Evolutionary conservation across 2,888 invertebrate species (phyloP), one percentile per base, ranked within the genome.

Genomic region (Pilophorus perplexus): DNA sequence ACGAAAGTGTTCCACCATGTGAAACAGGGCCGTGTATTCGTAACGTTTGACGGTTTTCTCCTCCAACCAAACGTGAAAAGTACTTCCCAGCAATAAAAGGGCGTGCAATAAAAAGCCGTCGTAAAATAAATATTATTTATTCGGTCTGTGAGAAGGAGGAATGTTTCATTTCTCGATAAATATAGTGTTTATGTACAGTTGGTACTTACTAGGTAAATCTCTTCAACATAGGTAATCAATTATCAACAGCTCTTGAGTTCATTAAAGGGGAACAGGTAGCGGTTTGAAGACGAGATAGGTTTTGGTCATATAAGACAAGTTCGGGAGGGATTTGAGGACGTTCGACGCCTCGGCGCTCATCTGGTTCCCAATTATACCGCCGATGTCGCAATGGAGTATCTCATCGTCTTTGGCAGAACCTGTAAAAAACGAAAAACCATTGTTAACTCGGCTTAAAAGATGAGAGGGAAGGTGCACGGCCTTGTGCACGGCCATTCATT

Each of bases 221-320:
- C 52, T 28, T 52, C 16, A 28, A 14, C 28, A 16, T 22, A 18
- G 22, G 18, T 44, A 59, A 59, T 42, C 22, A 42, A 42, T 59
- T 23, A 25, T 10, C n/a, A 28, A n/a, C 4, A 25, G 14, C 4
- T 18, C 27, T 16, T 42, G 25, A 59, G 10, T 59, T 22, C n/a
- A n/a, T n/a, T n/a, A n/a, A n/a, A n/a, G n/a, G 6, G 59, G 12
- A 14, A 25, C 10, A 16, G 64, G n/a, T 10, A 64, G 25, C 20
- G 33, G 50, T 37, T 65, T 57, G 57, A 66, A 66, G 8, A 57
- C 71, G 33, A 72, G 69, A 48, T 72, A 72, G 16, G 70, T 67
- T 64, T 72, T 72, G 59, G 70, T 71, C 67, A 73, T 68, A 42
- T 71, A 72, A 16, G 70, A 69, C 37, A 72, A 67, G 66, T 72